Evolutionary conservation across 2,113 vertebrate genomes (phyloP), one percentile per base, ranked within the genome.

Genomic region (Speoplatyrhinus poulsoni): DNA sequence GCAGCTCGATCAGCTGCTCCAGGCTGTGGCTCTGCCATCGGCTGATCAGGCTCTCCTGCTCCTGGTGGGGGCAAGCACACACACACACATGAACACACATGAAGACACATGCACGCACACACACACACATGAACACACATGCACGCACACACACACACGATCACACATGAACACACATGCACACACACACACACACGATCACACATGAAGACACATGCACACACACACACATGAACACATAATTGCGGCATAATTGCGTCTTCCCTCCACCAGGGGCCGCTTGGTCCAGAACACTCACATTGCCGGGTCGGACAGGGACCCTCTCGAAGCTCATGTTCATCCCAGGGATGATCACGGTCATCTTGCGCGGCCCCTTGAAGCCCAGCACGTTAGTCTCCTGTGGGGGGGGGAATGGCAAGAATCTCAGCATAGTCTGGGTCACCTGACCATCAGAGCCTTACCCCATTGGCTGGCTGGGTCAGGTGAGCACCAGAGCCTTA

Each of bases 371-470:
- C 1, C 98, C 98, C 89, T 97, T 99, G 83, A 99, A 98, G 53
- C 98, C 98, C 53, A 99, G 90, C 1, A 99, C 96, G 48, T 99
- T 99, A 46, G 96, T 98, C 91, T 99, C 97, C 98, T 99, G 82
- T 67, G 86, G 84, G 62, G 62, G 15, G 3, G 48, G 1, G 48
- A 60, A 69, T 1, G 57, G 19, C 60, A 49, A 69, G 12, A 36
- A 55, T 6, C 32, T 6, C 7, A 17, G n/a, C 10, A 52, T 8
- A 10, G 49, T 12, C 49, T 52, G 10, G 8, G 3, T 9, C 49
- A 11, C 6, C 49, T 12, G 11, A 8, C 12, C 12, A 8, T 3
- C 49, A 9, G 3, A 50, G 6, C 49, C 11, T 50, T 9, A 9
- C 36, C 4, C 36, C 6, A 41, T 41, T 41, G 36, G 36, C 36